Conservation (phyloP, 2,113 vertebrate species). For the Sinocyclocheilus rhinocerous region DNA sequence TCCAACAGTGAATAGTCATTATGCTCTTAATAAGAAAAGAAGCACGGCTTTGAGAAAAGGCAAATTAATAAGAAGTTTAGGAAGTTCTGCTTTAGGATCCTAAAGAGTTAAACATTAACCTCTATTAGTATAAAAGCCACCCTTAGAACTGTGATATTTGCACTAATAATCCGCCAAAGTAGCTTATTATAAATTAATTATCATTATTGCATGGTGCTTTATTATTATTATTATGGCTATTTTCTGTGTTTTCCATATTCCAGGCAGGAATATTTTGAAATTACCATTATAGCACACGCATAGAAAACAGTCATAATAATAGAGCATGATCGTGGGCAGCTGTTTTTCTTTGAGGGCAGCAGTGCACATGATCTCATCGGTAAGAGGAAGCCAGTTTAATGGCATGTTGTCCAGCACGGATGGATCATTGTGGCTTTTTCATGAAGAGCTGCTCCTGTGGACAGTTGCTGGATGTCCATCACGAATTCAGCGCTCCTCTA, state of each 20-base stretch:
- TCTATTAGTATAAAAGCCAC: neutral
- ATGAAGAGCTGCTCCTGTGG: neutral
- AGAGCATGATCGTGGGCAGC: neutral
- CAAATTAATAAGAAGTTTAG: neutral
- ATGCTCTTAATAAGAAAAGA: conserved; percentile 38
- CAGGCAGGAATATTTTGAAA: neutral
- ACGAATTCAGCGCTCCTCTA: neutral
- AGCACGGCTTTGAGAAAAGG: neutral
- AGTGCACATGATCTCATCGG: neutral
- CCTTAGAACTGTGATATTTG: neutral
- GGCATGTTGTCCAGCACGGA: neutral
- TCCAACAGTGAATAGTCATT: conserved; percentile 24
- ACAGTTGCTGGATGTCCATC: neutral
- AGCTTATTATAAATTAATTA: neutral
- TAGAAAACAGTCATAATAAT: neutral
- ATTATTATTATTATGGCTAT: neutral
- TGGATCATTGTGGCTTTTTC: neutral
- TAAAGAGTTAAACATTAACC: neutral
- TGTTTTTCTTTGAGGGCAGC: neutral
- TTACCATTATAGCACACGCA: neutral
- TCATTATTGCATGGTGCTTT: neutral
- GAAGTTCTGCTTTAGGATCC: neutral
- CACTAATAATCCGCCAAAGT: neutral
- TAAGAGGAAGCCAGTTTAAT: neutral
- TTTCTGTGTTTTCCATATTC: neutral